Base-by-base conservation (phyloP, 64 coral and sea anemone species). In the Montipora sp. region DNA sequence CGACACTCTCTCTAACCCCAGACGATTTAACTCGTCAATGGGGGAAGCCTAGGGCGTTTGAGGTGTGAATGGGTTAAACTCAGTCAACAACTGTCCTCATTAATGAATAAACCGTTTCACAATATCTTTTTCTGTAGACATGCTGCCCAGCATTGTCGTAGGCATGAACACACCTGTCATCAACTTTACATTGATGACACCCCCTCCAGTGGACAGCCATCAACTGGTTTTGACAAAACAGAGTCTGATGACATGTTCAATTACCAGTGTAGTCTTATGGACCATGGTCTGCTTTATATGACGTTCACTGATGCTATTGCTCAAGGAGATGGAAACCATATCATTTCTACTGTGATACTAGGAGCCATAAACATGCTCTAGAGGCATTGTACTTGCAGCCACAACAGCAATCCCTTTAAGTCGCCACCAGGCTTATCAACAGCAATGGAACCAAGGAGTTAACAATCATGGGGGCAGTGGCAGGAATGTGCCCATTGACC, bases 351-450 rank as follows among this genome's bases (percentile, higher is more conserved):
- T 27, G 7, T 22, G 93, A 90, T 43, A 66, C n/a, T 19, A 13
- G 47, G 27, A 90, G 80, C 24, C 85, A 27, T 27, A 90, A 94
- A 77, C 90, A 94, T 94, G 93, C 93, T 14, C 50, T 94, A 2
- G 87, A 94, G 78, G 77, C 77, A 2, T 19, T 90, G 3, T 90
- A 90, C 79, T 77, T 89, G 3, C 49, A 89, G 0, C 46, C 83
- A 18, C 79, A 89, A 15, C 51, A 89, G 3, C 75, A 72, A 16
- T 77, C 92, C 23, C 15, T 89, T 22, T 83, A 19, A 83, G 66
- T 59, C 92, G 51, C 65, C 78, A 87, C 5, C 85, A 94, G n/a
- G 87, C 77, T 16, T 75, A 86, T 59, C 51, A 80, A 43, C 60
- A 90, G 24, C 72, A 55, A 5, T 94, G 93, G 87, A 94, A 94